phyloP scores from a whole-genome alignment of 2,888 invertebrate species.

The Cerceris rybyensis region DNA sequence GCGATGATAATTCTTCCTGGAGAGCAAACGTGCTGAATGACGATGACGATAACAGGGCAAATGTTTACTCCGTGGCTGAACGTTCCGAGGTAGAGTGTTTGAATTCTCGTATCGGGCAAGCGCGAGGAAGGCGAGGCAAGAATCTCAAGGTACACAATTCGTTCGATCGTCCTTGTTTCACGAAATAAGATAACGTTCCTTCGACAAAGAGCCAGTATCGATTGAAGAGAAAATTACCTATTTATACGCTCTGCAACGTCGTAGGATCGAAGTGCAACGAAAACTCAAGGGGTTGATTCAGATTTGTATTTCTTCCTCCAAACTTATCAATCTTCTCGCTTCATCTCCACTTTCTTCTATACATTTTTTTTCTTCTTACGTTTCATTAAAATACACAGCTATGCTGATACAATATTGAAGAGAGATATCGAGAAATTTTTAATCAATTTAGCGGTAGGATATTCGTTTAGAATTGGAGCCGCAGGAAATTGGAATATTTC shows the following conservation, averaged over 20 bases:
- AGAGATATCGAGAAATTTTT: too few relatives aligned
- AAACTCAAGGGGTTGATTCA: too few relatives aligned
- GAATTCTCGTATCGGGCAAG: constrained; percentile 46
- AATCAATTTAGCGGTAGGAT: too few relatives aligned
- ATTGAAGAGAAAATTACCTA: constrained; percentile 14
- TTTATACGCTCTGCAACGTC: not conserved
- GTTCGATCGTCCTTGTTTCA: constrained; percentile 57
- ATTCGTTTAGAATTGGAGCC: too few relatives aligned
- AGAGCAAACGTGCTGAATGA: constrained; percentile 13
- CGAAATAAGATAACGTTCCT: constrained; percentile 38
- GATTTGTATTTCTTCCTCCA: too few relatives aligned
- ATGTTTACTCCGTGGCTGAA: constrained; percentile 29
- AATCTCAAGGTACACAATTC: constrained; percentile 27
- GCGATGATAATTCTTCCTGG: not conserved
- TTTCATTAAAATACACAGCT: too few relatives aligned
- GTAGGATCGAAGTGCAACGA: too few relatives aligned
- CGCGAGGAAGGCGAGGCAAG: constrained; percentile 40
- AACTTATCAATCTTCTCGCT: too few relatives aligned
- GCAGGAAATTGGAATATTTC: too few relatives aligned
- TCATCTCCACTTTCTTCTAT: too few relatives aligned
- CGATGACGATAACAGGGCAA: constrained; percentile 27
- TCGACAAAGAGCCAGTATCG: constrained; percentile 28
- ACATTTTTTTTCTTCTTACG: too few relatives aligned
- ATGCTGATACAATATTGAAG: too few relatives aligned
- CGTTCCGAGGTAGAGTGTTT: constrained; percentile 34